Conservation (phyloP, 2,888 invertebrate genomes). For the Argyra leucocephala region DNA sequence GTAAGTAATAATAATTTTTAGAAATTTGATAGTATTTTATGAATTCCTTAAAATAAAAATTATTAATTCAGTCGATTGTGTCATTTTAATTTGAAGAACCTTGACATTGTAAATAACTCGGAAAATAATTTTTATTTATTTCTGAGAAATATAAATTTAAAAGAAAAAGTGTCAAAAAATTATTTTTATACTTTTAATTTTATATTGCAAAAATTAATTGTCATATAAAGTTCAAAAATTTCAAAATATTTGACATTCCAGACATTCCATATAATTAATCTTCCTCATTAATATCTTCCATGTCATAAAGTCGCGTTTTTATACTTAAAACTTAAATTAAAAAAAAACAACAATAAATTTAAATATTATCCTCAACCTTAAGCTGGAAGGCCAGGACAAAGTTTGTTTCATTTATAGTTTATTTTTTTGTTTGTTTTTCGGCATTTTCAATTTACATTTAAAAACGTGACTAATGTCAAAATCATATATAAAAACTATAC, state of each 20-base stretch:
- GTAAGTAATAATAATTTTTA: too few species aligned
- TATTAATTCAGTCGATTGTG: too few species aligned
- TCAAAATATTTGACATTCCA: conserved; percentile 3
- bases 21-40: too few species aligned
- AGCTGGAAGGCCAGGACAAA: neutral
- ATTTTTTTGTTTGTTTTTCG: too few species aligned
- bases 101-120: neutral
- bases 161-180: too few species aligned
- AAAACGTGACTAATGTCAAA: neutral
- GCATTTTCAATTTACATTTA: too few species aligned
- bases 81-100: neutral
- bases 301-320: neutral
- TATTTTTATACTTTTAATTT: neutral
- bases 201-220: neutral
- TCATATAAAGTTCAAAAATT: neutral
- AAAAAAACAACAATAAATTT: too few species aligned
- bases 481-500: neutral
- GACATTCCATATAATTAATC: neutral
- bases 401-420: too few species aligned
- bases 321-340: neutral
- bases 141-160: too few species aligned
- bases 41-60: too few species aligned
- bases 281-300: neutral
- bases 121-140: too few species aligned
- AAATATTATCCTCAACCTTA: neutral